Evolutionary conservation across 2,888 invertebrate genomes (phyloP).

Genomic region (Parascotia fuliginaria): DNA sequence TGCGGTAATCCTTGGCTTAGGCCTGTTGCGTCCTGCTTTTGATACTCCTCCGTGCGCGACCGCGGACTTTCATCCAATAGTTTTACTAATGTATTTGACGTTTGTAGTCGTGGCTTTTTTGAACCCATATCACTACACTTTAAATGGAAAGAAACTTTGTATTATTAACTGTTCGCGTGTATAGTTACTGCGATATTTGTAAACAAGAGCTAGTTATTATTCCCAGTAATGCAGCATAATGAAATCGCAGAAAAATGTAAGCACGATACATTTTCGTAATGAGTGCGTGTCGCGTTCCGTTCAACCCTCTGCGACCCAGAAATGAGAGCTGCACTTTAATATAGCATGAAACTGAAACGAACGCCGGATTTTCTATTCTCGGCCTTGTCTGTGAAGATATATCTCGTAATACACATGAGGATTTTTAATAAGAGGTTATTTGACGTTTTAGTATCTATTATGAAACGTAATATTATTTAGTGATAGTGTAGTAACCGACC

Average conservation of each 20-base stretch:
- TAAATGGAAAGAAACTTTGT: too few relatives aligned
- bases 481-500: too few relatives aligned
- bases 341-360: conserved; percentile 35
- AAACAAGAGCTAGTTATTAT: conserved; percentile 12
- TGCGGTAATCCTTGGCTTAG: conserved; percentile 78
- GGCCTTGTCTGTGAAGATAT: conserved; percentile 39
- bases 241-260: conserved; percentile 9
- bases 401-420: too few relatives aligned
- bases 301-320: conserved; percentile 42
- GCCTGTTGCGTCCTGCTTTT: conserved; percentile 75
- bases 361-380: conserved; percentile 43
- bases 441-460: too few relatives aligned
- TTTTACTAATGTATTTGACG: conserved; percentile 40
- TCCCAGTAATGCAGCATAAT: conserved; percentile 4
- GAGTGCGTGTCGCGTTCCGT: conserved; percentile 36
- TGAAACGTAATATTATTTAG: too few relatives aligned
- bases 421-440: too few relatives aligned
- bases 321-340: conserved; percentile 43
- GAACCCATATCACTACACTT: not conserved
- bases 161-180: too few relatives aligned
- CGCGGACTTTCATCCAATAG: conserved; percentile 29
- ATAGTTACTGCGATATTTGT: not conserved
- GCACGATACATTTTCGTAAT: conserved; percentile 34
- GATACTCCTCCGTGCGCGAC: conserved; percentile 49
- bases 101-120: not conserved